These are phyloP conservation scores for Hermatobates lingyangjiaoensis DNA, from an alignment of 1,140 invertebrate species.

Conservation along the genomic window DNA sequence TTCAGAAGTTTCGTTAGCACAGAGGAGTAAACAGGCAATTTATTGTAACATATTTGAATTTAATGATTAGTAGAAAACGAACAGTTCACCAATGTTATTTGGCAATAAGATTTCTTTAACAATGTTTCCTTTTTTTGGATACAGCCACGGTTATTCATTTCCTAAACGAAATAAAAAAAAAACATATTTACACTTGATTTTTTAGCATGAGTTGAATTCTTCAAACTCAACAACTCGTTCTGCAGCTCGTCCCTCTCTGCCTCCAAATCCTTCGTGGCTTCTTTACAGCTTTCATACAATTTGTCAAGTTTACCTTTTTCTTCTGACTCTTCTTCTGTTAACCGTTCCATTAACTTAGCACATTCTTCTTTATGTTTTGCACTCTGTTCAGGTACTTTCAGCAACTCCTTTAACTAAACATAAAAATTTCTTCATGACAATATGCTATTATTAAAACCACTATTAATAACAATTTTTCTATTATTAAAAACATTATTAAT, in stretches of 20 bases:
- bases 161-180: slow-evolving; percentile 5
- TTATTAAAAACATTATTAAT: too few species aligned
- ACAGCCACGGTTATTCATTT: too few species aligned
- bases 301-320: slow-evolving; percentile 33
- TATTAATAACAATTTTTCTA: too few species aligned
- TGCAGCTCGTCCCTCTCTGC: slow-evolving; percentile 43
- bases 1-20: too few species aligned
- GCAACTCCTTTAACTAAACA: slow-evolving; percentile 27
- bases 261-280: slow-evolving; percentile 27
- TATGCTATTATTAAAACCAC: too few species aligned
- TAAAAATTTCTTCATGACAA: slow-evolving; percentile 1
- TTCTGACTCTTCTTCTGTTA: slow-evolving; percentile 19
- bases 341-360: slow-evolving; percentile 29
- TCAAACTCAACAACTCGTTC: slow-evolving; percentile 43
- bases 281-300: slow-evolving; percentile 30
- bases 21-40: too few species aligned
- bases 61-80: too few species aligned
- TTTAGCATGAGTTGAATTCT: slow-evolving; percentile 48
- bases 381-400: slow-evolving; percentile 46
- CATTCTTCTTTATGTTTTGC: slow-evolving; percentile 49
- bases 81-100: too few species aligned
- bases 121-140: too few species aligned
- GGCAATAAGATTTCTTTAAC: too few species aligned
- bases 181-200: slow-evolving; percentile 35
- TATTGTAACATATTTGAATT: too few species aligned